A percentile compares a stretch with the other conserved stretches of the same genome.
phyloP scores from a whole-genome alignment of 2,888 invertebrate genomes.

The Melanargia galathea region DNA sequence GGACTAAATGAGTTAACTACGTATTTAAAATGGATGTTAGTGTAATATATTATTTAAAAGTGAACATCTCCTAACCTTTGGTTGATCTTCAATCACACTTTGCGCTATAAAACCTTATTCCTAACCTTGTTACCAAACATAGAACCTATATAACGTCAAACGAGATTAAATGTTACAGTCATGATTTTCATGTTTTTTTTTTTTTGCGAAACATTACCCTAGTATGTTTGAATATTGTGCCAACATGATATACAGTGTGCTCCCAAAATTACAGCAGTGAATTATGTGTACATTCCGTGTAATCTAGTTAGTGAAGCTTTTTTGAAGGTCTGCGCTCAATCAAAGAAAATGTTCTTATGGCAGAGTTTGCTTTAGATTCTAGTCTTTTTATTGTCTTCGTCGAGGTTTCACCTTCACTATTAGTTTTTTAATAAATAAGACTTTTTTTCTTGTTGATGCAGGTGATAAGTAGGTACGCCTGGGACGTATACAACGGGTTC shows the following conservation, averaged over 20 bases:
- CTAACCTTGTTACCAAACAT: too few relatives aligned
- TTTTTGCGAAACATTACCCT: not conserved
- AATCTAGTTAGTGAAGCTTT: conserved; percentile 8
- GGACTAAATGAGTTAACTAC: too few relatives aligned
- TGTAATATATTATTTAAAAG: too few relatives aligned
- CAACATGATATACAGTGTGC: not conserved
- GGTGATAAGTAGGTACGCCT: too few relatives aligned
- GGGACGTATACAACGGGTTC: too few relatives aligned
- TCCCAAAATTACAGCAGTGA: conserved; percentile 1
- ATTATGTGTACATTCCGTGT: conserved; percentile 3
- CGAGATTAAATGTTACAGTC: not conserved
- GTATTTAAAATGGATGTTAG: too few relatives aligned
- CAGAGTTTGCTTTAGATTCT: not conserved
- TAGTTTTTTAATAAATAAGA: not conserved
- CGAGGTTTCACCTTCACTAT: not conserved
- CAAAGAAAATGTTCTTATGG: not conserved
- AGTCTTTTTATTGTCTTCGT: conserved; percentile 3
- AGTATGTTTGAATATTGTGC: not conserved
- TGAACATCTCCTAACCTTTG: too few relatives aligned
- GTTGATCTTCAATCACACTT: too few relatives aligned
- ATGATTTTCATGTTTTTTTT: conserved; percentile 4
- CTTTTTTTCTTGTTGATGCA: not conserved
- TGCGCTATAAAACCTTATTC: too few relatives aligned
- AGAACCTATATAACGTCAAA: too few relatives aligned
- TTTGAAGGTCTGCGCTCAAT: conserved; percentile 7